phyloP scores from a whole-genome alignment of 2,113 vertebrate species.

The Sula dactylatra region DNA sequence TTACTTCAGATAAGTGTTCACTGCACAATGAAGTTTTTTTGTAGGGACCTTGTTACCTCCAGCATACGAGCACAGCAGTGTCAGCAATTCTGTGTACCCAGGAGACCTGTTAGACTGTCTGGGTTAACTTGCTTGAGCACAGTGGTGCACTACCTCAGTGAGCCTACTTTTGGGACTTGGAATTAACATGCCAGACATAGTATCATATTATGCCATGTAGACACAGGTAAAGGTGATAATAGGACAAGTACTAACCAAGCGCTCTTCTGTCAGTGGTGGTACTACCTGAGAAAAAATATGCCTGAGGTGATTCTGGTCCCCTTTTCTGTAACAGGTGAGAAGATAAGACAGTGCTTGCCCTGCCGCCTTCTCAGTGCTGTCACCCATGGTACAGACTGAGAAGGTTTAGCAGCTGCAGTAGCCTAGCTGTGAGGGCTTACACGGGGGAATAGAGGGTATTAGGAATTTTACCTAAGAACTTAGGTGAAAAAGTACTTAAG shows the following conservation, averaged over 20 bases:
- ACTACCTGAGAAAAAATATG: neutral
- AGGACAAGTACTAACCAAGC: neutral
- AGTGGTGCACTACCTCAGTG: neutral
- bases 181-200: neutral
- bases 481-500: neutral
- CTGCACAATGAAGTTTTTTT: neutral
- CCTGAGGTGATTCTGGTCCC: neutral
- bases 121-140: neutral
- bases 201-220: neutral
- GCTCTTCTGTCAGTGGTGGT: neutral
- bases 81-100: neutral
- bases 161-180: neutral
- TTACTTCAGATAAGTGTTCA: neutral
- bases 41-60: neutral
- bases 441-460: neutral
- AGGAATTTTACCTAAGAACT: neutral
- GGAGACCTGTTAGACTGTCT: neutral
- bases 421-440: neutral
- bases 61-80: neutral
- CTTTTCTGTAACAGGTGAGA: neutral
- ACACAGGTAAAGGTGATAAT: too few relatives aligned
- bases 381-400: neutral
- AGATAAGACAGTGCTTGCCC: neutral
- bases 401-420: neutral
- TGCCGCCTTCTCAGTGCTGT: neutral